Base-by-base conservation (phyloP, 2,113 vertebrate species). In the Lophius piscatorius region DNA sequence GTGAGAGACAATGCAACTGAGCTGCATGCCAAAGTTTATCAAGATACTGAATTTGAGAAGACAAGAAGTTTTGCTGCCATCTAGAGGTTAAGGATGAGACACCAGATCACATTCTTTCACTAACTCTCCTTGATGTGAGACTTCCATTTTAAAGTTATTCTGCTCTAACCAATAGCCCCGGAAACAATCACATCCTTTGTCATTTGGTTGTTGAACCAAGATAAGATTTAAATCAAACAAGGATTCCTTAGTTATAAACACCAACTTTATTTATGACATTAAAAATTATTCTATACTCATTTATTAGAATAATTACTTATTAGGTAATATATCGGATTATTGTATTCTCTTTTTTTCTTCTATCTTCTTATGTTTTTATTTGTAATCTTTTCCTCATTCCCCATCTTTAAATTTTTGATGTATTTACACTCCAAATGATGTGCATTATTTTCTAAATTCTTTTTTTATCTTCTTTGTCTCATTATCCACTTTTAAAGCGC, bases 41-140 rank as follows among this genome's bases (percentile, higher is more conserved):
- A 5, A 49, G 59, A 58, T 47, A 22, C 61, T 72, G 49, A 31
- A 31, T 39, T n/a, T 31, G 38, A 54, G 23, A 24, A 61, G 47
- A 12, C 40, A 51, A 87, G 73, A 14, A 9, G 4, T 74, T 72
- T 4, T 83, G 70, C 74, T 72, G 76, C 87, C 87, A 86, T 80
- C 88, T 85, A 83, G 81, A 76, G 86, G 77, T 1, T 0, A 46
- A 50, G 21, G 3, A 6, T 17, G 23, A 36, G 59, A 72, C 9
- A 57, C 51, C 40, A 49, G 23, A 6, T 17, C 1, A 17, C 7
- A 3, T n/a, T n/a, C n/a, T n/a, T n/a, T n/a, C n/a, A n/a, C n/a
- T n/a, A n/a, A n/a, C 20, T 33, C 20, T 38, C 5, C 17, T 44
- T 24, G 9, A 22, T 8, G 20, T 5, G 17, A 55, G 31, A n/a